These are phyloP conservation scores for Acronicta aceris DNA, from an alignment of 2,888 invertebrate genomes.

Conservation along the genomic window DNA sequence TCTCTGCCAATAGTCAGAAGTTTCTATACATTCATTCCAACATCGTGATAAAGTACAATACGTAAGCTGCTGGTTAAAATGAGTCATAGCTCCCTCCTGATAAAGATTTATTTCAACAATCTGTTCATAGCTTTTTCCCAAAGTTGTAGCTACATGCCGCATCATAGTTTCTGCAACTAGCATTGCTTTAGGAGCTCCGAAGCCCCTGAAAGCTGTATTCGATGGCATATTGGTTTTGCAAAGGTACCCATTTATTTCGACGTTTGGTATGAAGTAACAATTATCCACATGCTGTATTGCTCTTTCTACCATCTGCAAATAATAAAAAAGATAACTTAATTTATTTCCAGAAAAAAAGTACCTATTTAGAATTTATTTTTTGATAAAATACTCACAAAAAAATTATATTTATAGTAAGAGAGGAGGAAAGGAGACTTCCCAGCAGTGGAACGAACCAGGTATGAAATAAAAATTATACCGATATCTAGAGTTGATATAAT, in stretches of 20 bases:
- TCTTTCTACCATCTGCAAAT: slow-evolving; percentile 92
- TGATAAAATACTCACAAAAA: no score
- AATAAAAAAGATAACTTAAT: neutral
- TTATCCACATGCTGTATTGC: slow-evolving; percentile 95
- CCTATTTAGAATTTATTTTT: no score
- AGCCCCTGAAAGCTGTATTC: slow-evolving; percentile 97
- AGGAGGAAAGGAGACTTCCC: no score
- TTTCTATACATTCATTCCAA: slow-evolving; percentile 93
- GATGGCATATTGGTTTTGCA: slow-evolving; percentile 97
- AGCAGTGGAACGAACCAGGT: no score
- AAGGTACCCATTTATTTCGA: slow-evolving; percentile 91
- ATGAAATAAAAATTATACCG: no score
- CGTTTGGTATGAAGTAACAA: slow-evolving; percentile 93
- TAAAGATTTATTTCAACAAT: slow-evolving; percentile 93
- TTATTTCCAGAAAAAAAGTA: neutral
- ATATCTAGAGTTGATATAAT: no score
- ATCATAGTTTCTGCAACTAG: slow-evolving; percentile 94
- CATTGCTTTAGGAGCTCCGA: slow-evolving; percentile 97
- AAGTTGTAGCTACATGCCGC: slow-evolving; percentile 92
- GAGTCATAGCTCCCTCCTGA: slow-evolving; percentile 93
- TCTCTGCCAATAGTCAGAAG: slow-evolving; percentile 90
- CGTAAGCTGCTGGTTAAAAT: slow-evolving; percentile 92
- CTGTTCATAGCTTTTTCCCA: slow-evolving; percentile 91
- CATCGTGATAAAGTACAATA: slow-evolving; percentile 93
- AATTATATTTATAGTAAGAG: no score